Base-by-base conservation (phyloP, 2,888 invertebrate species). In the Mechanitis mazaeus region DNA sequence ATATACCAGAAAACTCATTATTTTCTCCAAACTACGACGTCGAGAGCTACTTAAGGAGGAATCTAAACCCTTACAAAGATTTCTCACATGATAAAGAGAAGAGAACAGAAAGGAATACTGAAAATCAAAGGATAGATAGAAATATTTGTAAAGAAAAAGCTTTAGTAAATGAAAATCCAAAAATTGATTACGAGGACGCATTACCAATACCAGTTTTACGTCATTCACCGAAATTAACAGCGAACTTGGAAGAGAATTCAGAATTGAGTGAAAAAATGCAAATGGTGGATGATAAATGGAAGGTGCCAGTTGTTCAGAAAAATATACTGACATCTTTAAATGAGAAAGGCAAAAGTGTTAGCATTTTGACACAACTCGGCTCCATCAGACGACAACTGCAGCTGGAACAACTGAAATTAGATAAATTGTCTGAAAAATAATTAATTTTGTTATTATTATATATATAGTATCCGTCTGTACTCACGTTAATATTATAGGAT, bases 331-430 rank as follows among this genome's bases (percentile, higher is more conserved):
- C 90, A 71, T 85, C 87, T 12, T 64, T 85, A 0, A 84, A 80
- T 9, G 84, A 83, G 3, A 88, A 91, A 55, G 91, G 92, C 12
- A 88, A 87, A 66, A 87, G 83, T 70, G 85, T 92, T 59, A 89
- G 78, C 69, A 93, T 94, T 63, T 72, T 94, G 65, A 94, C 94
- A 0, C 94, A 94, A 74, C 78, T 94, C 46, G 94, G 94, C 0
- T 93, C 94, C 12, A 93, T 94, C 61, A 79, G 93, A 50, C 86
- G 93, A 70, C 94, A 94, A 71, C 72, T 94, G 71, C 94, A 94
- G 69, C 83, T 93, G 54, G 93, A 94, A 63, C 93, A 93, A 75
- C 75, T 94, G 63, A 91, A 91, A 69, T 79, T 93, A 68, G 92
- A 93, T 78, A 87, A 85, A 71, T 79, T 83, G 82, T 46, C 77